phyloP scores from a whole-genome alignment of 2,888 invertebrate genomes.

The Acanthosepion esculentum region DNA sequence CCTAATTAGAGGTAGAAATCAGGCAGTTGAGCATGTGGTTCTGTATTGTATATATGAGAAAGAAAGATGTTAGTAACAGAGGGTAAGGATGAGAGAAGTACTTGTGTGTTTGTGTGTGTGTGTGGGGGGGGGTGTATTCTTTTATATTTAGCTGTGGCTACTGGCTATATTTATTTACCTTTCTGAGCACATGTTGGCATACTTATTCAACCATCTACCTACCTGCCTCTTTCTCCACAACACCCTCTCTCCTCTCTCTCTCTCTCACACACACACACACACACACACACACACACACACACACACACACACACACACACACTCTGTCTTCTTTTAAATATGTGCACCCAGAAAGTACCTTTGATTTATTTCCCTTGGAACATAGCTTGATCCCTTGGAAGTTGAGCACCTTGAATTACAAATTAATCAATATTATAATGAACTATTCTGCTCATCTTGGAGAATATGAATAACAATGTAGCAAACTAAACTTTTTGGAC shows the following conservation, averaged over 20 bases:
- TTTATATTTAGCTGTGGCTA: constrained; percentile 33
- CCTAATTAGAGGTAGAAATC: not conserved
- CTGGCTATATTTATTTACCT: constrained; percentile 5
- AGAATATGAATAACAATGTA: too few relatives aligned
- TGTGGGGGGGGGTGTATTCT: not conserved
- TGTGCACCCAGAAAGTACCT: too few relatives aligned
- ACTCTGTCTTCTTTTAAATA: not conserved
- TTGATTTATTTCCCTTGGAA: too few relatives aligned
- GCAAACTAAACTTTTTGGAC: too few relatives aligned
- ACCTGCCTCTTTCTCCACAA: not conserved
- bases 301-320: not conserved
- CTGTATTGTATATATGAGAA: not conserved
- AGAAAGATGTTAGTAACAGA: not conserved
- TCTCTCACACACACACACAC: not conserved
- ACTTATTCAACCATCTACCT: not conserved
- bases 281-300: not conserved
- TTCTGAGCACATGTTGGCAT: not conserved
- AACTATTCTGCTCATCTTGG: too few relatives aligned
- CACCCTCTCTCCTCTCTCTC: not conserved
- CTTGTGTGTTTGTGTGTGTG: not conserved
- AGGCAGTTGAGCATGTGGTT: not conserved
- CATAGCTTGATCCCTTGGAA: too few relatives aligned
- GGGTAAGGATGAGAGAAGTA: not conserved
- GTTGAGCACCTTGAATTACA: too few relatives aligned
- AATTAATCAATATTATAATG: too few relatives aligned